Evolutionary conservation across 2,797 vertebrate genomes (phyloP), one percentile per base, ranked within the genome.

Genomic region (Botia almorhae): DNA sequence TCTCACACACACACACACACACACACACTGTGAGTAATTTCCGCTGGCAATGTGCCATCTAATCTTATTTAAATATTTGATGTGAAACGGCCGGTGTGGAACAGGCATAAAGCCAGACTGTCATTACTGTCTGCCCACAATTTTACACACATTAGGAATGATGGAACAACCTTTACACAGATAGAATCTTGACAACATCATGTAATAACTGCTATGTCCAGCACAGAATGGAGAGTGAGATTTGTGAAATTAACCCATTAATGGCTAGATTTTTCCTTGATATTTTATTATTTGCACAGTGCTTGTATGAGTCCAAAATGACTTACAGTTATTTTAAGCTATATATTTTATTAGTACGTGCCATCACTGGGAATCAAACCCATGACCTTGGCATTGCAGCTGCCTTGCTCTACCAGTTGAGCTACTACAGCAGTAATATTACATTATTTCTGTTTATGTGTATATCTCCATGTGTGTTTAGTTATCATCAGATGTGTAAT

Each of bases 11-110:
- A 23, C 17, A 63, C 36, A 61, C 23, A 56, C 29, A 68, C n/a
- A 46, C 43, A 51, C 76, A 64, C 56, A 33, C 8, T 51, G 53
- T 48, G 65, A 78, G 23, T 76, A 6, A 67, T 75, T 26, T 74
- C 64, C 46, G 76, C 61, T 80, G 78, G 80, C 69, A 21, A 26
- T 60, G 33, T 21, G 77, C 71, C 80, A 68, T 14, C 51, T 81
- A 85, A 82, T 87, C 78, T 82, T 82, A 43, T 16, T 82, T 69
- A 83, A 81, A 84, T 85, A 80, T 87, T 75, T 85, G 43, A 83
- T 79, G 74, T 65, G 69, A 76, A 82, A 78, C 43, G 21, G 61
- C 77, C 76, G 76, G 65, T 72, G 55, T 69, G 76, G 72, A 81
- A 69, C 68, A 74, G 70, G 68, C 76, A 78, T 46, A 33, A 26